These are phyloP conservation scores for Pampus argenteus DNA, from an alignment of 2,797 vertebrate genomes.

Conservation along the genomic window DNA sequence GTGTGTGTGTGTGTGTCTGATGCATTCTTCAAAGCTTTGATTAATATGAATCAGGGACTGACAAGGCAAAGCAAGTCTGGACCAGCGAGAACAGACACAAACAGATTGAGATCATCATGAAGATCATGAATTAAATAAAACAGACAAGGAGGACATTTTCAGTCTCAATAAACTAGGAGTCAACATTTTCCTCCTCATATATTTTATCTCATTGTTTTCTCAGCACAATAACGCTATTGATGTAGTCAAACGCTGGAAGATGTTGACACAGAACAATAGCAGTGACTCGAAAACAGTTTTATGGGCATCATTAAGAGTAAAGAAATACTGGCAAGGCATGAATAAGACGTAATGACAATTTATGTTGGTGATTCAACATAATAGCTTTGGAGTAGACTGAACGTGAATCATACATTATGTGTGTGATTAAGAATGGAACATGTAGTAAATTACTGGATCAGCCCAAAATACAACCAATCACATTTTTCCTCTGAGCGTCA, in stretches of 20 bases:
- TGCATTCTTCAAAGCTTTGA: conserved; percentile 69
- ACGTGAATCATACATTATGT: not conserved
- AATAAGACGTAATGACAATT: conserved; percentile 7
- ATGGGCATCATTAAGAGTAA: conserved; percentile 14
- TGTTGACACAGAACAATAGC: conserved; percentile 16
- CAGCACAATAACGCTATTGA: conserved; percentile 9
- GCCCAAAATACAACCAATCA: conserved; percentile 5
- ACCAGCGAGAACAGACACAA: conserved; percentile 22
- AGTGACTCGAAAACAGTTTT: conserved; percentile 12
- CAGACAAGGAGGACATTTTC: conserved; percentile 8
- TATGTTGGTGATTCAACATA: conserved; percentile 1
- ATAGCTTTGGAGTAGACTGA: not conserved
- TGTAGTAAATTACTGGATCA: conserved; percentile 12
- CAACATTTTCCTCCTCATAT: conserved; percentile 19
- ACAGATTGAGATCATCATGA: conserved; percentile 28
- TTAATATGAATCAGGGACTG: conserved; percentile 56
- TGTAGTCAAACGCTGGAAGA: conserved; percentile 36
- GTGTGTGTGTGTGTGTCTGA: conserved; percentile 22
- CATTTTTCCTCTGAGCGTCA: conserved; percentile 12
- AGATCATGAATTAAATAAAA: conserved; percentile 44
- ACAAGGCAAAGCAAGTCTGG: conserved; percentile 36
- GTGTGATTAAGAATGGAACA: conserved; percentile 1
- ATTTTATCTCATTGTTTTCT: conserved; percentile 10
- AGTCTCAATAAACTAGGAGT: conserved; percentile 21
- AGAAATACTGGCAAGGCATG: conserved; percentile 3